Base-by-base conservation (phyloP, 2,113 vertebrate species). In the Phaethornis superciliosus region DNA sequence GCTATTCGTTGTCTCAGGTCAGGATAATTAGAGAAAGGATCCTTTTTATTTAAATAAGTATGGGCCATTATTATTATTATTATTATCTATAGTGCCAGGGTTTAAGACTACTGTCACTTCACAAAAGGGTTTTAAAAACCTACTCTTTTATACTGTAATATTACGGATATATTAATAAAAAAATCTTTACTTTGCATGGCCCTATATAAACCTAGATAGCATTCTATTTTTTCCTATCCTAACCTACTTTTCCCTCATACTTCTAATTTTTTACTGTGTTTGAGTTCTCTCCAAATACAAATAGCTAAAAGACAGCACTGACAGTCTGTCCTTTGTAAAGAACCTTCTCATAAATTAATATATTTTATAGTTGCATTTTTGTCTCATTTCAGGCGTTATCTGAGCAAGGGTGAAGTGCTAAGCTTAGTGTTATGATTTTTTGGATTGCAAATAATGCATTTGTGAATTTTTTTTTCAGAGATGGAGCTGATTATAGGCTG, bases 1-100 rank as follows among this genome's bases (percentile, higher is more conserved):
- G 28, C 26, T 94, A 78, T 93, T 94, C 92, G 22, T 82, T 94
- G 19, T 96, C 88, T 83, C 42, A 81, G 93, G 88, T 80, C 88
- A 89, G 56, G 17, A 67, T 76, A 80, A 85, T 69, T 81, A 85
- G 62, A 87, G 35, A 70, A 96, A 89, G 35, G 93, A 89, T 70
- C 42, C 10, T 80, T 54, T 92, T 81, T 95, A 84, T 91, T 95
- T 82, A 94, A 94, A 56, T 90, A 96, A 89, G 10, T n/a, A 69
- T 19, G 1, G 33, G 17, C 10, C 49, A 26, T 79, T 72, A 74
- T 83, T 89, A 26, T 83, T 89, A 26, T 79, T 71, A 75, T 83
- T 89, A 26, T 80, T 89, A 85, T 91, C 58, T 72, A 19, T 87
- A 51, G 17, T 75, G 46, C 22, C 23, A 83, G 3, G 10, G 17